phyloP scores from a whole-genome alignment of 2,113 vertebrate species.

The Garra rufa region DNA sequence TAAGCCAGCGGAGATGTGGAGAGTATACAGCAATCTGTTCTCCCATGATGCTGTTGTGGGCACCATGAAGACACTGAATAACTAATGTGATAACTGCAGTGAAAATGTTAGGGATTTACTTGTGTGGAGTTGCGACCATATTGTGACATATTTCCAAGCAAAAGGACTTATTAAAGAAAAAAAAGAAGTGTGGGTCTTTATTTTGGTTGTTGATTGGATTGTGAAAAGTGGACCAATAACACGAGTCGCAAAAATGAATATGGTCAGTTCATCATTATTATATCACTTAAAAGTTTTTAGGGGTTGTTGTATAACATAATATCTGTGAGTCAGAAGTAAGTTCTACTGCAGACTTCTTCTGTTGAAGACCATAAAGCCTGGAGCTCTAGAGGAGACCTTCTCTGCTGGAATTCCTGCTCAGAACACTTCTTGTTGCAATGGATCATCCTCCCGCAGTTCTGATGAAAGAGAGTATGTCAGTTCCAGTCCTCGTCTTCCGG shows the following conservation, averaged over 20 bases:
- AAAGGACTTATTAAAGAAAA: neutral
- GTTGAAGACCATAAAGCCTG: neutral
- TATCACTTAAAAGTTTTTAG: neutral
- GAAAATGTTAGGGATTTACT: neutral
- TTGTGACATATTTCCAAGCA: neutral
- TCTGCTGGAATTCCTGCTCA: conserved; percentile 19
- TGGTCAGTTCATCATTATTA: neutral
- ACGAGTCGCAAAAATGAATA: neutral
- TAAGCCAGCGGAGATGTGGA: neutral
- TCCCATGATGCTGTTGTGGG: neutral
- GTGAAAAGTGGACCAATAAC: neutral
- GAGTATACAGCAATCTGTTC: neutral
- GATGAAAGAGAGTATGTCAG: conserved; percentile 50
- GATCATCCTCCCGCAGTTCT: conserved; percentile 50
- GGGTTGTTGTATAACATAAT: neutral
- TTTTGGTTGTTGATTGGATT: neutral
- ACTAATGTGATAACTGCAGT: neutral
- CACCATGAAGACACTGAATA: neutral
- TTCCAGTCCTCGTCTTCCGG: conserved; percentile 40
- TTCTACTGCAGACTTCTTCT: neutral
- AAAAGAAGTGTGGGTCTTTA: neutral
- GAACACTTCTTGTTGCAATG: conserved; percentile 45
- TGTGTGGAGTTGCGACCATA: neutral
- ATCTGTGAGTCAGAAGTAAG: neutral
- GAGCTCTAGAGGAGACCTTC: neutral